Evolutionary conservation across 2,113 vertebrate genomes (phyloP).

Genomic region (Calyptomena viridis): DNA sequence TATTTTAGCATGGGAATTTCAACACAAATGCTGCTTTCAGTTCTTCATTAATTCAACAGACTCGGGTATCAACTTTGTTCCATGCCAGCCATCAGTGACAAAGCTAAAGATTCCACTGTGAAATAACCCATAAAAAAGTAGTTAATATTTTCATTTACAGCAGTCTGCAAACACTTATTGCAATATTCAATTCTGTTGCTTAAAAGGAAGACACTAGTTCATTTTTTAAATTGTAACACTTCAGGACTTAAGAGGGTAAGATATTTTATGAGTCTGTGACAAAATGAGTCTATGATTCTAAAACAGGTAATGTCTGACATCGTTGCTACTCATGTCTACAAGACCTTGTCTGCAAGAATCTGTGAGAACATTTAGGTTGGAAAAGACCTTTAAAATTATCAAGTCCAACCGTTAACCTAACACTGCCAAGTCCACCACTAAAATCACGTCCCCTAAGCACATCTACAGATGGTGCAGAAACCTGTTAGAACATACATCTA

Average conservation of each 20-base stretch:
- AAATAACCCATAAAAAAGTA: conserved; percentile 17
- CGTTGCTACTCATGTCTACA: no score
- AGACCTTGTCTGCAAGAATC: no score
- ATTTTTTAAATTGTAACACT: background rate
- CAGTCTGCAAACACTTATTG: background rate
- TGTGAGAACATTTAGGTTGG: background rate
- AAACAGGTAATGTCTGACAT: no score
- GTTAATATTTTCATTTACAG: background rate
- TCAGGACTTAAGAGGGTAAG: background rate
- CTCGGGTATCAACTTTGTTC: conserved; percentile 80
- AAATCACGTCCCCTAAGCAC: background rate
- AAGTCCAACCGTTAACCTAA: background rate
- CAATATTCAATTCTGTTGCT: background rate
- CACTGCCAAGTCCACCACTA: background rate
- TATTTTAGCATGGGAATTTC: background rate
- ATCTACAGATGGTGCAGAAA: background rate
- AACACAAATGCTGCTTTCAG: background rate
- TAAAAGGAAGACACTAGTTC: background rate
- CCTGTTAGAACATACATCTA: background rate
- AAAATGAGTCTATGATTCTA: no score
- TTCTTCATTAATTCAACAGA: background rate
- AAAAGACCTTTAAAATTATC: background rate
- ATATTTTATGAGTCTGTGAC: background rate
- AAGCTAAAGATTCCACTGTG: conserved; percentile 94
- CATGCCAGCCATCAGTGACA: conserved; percentile 96